Conservation (phyloP, 2,888 invertebrate genomes). For the Drosophila kanekoi region DNA sequence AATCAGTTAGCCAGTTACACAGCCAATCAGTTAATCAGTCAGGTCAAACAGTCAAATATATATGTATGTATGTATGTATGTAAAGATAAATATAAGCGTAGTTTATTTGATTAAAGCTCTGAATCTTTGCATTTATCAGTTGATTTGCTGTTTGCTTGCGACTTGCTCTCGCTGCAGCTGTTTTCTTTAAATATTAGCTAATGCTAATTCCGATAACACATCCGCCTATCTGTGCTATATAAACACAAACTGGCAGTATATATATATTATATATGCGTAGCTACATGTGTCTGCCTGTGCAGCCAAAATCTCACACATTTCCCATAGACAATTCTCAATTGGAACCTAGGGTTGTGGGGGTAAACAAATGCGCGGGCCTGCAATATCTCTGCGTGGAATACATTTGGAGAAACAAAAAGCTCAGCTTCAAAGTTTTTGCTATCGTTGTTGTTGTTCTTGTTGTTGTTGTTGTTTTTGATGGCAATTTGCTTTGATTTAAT, state of each 20-base stretch:
- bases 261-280: no score
- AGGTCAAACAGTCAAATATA: neutral
- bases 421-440: slow-evolving; percentile 47
- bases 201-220: slow-evolving; percentile 34
- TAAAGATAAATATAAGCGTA: neutral
- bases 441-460: slow-evolving; percentile 18
- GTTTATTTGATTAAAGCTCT: neutral
- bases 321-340: slow-evolving; percentile 45
- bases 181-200: slow-evolving; percentile 29
- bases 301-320: slow-evolving; percentile 45
- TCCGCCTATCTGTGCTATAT: slow-evolving; percentile 2
- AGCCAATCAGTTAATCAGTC: neutral
- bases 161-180: slow-evolving; percentile 1
- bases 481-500: slow-evolving; percentile 80
- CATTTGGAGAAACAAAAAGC: slow-evolving; percentile 18
- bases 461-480: slow-evolving; percentile 49
- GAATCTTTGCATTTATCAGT: slow-evolving; percentile 3
- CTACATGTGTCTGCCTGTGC: neutral
- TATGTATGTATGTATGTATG: no score
- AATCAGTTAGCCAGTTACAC: neutral
- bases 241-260: neutral
- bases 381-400: slow-evolving; percentile 3
- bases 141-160: neutral
- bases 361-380: slow-evolving; percentile 28
- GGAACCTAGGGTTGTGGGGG: slow-evolving; percentile 24